Evolutionary conservation across 1,140 invertebrate species (phyloP), one percentile per base, ranked within the genome.

Genomic region (Meloidogyne hapla): DNA sequence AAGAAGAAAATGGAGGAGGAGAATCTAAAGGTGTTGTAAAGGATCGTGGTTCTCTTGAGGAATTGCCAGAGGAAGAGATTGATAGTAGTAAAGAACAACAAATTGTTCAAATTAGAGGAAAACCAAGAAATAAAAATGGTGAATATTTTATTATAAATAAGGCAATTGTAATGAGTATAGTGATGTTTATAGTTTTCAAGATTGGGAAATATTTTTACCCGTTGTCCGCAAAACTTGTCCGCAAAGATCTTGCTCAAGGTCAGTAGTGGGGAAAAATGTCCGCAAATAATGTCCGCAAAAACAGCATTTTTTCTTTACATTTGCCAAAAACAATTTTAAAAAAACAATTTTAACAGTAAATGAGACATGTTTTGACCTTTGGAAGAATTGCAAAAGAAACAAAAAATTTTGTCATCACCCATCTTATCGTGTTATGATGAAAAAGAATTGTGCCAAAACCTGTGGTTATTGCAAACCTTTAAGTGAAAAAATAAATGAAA

Each of bases 401-500:
- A 81, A 81, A 63, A 81, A 81, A 56, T 81, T 81, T 72, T 81
- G 80, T 70, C 81, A 79, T 66, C 80, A 81, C 33, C 79, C 79
- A 13, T 76, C 69, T 23, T 81, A 81, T 42, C 71, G 48, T 26
- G 80, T 70, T 28, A 81, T 81, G 80, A 81, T 81, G 80, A 64
- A 42, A 63, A 78, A 83, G 48, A 81, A 81, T 62, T 81, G 80
- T 61, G 81, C 80, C 9, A 77, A 76, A 64, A 81, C 80, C 13
- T 81, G 80, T 65, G 80, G 80, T 40, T 83, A 72, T 40, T 78
- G 81, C 42, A 71, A 76, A 42, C 70, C 77, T 23, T 15, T 48
- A n/a, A 33, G 21, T 25, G 80, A 78, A 64, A 71, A 56, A n/a
- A n/a, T n/a, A n/a, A n/a, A n/a, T 5, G 71, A 63, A 63, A 38